Evolutionary conservation across 2,888 invertebrate genomes (phyloP).

Genomic region (Zaprionus lineosus): DNA sequence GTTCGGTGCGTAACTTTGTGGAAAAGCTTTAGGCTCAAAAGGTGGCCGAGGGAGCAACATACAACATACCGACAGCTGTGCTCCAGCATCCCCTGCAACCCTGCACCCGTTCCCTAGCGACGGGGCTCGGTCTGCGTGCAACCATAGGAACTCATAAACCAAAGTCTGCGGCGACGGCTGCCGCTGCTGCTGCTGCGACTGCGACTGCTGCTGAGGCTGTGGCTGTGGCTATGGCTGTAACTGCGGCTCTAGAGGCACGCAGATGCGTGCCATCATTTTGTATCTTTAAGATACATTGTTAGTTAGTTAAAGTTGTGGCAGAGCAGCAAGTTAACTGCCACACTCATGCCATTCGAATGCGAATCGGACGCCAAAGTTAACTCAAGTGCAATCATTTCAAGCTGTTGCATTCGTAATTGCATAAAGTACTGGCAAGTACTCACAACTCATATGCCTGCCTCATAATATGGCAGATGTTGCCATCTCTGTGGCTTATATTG

Average conservation of each 20-base stretch:
- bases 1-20: slow-evolving; percentile 32
- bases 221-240: no score
- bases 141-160: slow-evolving; percentile 62
- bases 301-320: slow-evolving; percentile 42
- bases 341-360: slow-evolving; percentile 11
- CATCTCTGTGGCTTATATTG: slow-evolving; percentile 6
- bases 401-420: slow-evolving; percentile 63
- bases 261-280: slow-evolving; percentile 10
- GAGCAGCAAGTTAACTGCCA: slow-evolving; percentile 49
- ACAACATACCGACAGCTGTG: slow-evolving; percentile 35
- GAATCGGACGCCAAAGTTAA: slow-evolving; percentile 31
- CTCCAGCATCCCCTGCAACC: not conserved
- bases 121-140: slow-evolving; percentile 31
- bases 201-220: no score
- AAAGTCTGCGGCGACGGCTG: slow-evolving; percentile 23
- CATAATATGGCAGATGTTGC: slow-evolving; percentile 51
- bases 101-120: slow-evolving; percentile 5
- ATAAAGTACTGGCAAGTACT: slow-evolving; percentile 39
- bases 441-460: slow-evolving; percentile 39
- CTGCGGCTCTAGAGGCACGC: slow-evolving; percentile 1
- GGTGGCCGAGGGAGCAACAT: slow-evolving; percentile 49
- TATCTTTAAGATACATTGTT: slow-evolving; percentile 51
- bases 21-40: slow-evolving; percentile 17
- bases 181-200: no score
- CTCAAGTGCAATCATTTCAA: slow-evolving; percentile 68